These are phyloP conservation scores for Rhodeus uyekii DNA, from an alignment of 2,797 vertebrate genomes.

Conservation along the genomic window DNA sequence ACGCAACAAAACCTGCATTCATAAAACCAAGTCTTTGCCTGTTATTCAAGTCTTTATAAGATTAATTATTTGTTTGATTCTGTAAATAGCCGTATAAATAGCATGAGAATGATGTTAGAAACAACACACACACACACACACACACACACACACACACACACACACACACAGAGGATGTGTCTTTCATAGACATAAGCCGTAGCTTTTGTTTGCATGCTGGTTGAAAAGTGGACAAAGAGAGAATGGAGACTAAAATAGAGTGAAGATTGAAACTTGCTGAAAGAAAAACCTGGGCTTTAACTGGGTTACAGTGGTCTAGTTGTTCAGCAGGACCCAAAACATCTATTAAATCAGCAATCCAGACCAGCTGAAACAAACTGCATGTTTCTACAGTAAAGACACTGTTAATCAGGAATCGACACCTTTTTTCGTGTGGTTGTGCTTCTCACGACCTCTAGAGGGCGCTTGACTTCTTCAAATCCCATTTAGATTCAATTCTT, in stretches of 20 bases:
- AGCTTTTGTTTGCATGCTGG: slow-evolving; percentile 41
- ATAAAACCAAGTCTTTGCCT: neutral
- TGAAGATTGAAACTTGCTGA: neutral
- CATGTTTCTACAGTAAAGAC: neutral
- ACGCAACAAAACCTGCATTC: too few species aligned
- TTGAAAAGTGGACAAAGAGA: slow-evolving; percentile 34
- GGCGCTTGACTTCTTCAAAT: slow-evolving; percentile 39
- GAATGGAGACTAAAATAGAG: slow-evolving; percentile 38
- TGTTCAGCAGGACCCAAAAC: neutral
- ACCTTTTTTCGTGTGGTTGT: neutral
- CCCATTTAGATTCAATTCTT: neutral
- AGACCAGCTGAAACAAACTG: neutral
- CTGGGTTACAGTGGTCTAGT: neutral
- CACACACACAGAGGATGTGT: slow-evolving; percentile 12
- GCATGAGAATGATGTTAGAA: neutral
- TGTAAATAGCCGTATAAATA: neutral
- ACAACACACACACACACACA: neutral
- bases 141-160: too few species aligned
- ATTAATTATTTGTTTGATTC: neutral
- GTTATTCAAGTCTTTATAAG: neutral
- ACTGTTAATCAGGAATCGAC: neutral
- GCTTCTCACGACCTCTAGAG: slow-evolving; percentile 50
- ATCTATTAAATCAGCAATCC: neutral
- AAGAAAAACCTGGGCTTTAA: neutral
- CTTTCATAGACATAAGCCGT: slow-evolving; percentile 21